phyloP scores from a whole-genome alignment of 2,113 vertebrate genomes.

The Rhinoderma darwinii region DNA sequence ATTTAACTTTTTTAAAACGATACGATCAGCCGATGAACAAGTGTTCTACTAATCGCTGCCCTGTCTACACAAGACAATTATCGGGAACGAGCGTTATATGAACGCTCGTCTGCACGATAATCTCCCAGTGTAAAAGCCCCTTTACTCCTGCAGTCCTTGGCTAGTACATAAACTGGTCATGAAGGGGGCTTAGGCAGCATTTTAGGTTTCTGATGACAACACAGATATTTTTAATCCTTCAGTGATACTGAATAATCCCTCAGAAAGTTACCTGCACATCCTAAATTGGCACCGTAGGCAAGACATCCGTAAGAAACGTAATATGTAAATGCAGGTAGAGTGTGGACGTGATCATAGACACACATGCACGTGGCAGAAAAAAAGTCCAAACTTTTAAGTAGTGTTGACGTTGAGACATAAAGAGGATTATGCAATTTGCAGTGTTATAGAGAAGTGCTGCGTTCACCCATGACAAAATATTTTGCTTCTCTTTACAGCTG shows the following conservation, averaged over 20 bases:
- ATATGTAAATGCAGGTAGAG: background rate
- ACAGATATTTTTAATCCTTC: background rate
- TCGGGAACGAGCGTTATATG: too few relatives aligned
- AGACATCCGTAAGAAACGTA: background rate
- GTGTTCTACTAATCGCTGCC: too few relatives aligned
- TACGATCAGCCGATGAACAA: too few relatives aligned
- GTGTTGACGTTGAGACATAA: background rate
- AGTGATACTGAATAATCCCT: background rate
- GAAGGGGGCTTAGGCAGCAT: too few relatives aligned
- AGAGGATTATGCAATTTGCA: background rate
- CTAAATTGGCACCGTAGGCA: background rate
- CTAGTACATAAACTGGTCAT: too few relatives aligned
- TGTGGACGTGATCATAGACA: slow-evolving; percentile 19
- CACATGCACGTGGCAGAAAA: background rate
- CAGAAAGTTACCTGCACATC: background rate
- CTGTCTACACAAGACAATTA: too few relatives aligned
- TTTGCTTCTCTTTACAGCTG: background rate
- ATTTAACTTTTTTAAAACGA: too few relatives aligned
- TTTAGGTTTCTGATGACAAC: too few relatives aligned
- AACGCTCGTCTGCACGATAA: too few relatives aligned
- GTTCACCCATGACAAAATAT: slow-evolving; percentile 25
- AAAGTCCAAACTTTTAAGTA: background rate
- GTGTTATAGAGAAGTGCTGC: background rate
- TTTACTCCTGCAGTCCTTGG: too few relatives aligned
- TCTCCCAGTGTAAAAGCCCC: too few relatives aligned